Evolutionary conservation across 2,113 vertebrate genomes (phyloP), one percentile per base, ranked within the genome.

Genomic region (Entelurus aequoreus): DNA sequence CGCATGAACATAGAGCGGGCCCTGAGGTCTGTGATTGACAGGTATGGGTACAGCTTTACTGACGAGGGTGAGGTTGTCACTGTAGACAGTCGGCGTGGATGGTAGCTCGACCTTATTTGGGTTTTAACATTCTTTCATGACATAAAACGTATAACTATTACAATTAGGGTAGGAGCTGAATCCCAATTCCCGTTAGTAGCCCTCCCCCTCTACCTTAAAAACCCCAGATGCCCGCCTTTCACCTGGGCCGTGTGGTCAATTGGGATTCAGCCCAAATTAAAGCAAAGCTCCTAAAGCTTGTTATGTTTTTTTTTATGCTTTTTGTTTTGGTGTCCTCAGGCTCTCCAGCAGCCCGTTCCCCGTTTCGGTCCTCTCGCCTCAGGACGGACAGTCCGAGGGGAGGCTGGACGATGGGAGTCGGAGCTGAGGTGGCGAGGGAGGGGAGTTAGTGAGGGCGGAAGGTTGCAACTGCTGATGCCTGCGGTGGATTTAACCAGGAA

Each of bases 1-100:
- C 93, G 94, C 60, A 97, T 97, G 94, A 97, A 97, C 85, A 97
- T 97, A 55, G 94, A 95, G 65, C 89, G 95, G 13, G 95, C 94
- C 54, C 91, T 98, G 75, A 92, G 93, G 77, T 91, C 89, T 49
- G 91, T 98, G 66, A 88, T 95, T 74, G 93, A 97, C 90, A 95
- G 94, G 94, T 97, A 90, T 81, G 91, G 74, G 72, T 11, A 3
- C 35, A 60, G 21, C 61, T 54, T 56, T 7, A 40, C 54, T 38
- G 54, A 19, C 40, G 8, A 55, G 54, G 36, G 12, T 37, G 36
- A 55, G 36, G 36, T 55, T 37, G 53, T 14, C 36, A 14, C 36
- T 28, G 19, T 16, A 53, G 8, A 48, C 35, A 14, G 5, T 16
- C 4, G 37, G 42, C 58, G 50, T 21, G 38, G 49, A 44, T 60